Conservation (phyloP, 2,888 invertebrate species). For the Nomada lathburiana region DNA sequence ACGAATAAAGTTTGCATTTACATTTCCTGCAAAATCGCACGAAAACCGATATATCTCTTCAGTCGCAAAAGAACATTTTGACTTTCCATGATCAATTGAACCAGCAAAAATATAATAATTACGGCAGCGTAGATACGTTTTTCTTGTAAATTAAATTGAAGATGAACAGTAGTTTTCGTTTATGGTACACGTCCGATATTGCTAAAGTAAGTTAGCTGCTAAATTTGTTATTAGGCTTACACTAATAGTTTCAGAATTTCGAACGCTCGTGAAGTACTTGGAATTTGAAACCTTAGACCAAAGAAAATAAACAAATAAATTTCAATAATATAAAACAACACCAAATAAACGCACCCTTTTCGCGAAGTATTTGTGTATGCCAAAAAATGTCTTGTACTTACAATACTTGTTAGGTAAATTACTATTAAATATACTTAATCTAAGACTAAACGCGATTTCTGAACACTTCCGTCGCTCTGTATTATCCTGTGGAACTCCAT, state of each 20-base stretch:
- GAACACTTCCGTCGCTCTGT: slow-evolving; percentile 52
- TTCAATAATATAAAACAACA: neutral
- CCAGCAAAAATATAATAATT: slow-evolving; percentile 39
- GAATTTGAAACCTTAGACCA: neutral
- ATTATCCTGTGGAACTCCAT: slow-evolving; percentile 18
- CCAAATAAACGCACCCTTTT: neutral
- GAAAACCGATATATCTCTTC: slow-evolving; percentile 22
- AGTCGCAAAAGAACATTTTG: slow-evolving; percentile 20
- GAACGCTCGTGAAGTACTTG: slow-evolving; percentile 3
- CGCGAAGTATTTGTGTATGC: slow-evolving; percentile 32
- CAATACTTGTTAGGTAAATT: slow-evolving; percentile 22
- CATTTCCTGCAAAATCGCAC: slow-evolving; percentile 18
- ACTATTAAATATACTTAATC: slow-evolving; percentile 49
- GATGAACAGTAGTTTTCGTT: slow-evolving; percentile 42
- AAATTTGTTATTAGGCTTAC: slow-evolving; percentile 41
- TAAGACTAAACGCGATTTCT: slow-evolving; percentile 45
- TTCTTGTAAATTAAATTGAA: slow-evolving; percentile 33
- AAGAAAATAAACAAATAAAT: neutral
- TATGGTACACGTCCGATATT: slow-evolving; percentile 59
- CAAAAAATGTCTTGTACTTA: slow-evolving; percentile 38
- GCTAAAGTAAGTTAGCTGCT: slow-evolving; percentile 50
- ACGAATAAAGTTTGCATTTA: slow-evolving; percentile 47
- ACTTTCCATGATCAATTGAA: slow-evolving; percentile 11
- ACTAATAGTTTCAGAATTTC: slow-evolving; percentile 30
- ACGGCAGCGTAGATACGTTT: slow-evolving; percentile 61